Evolutionary conservation across 1,140 invertebrate species (phyloP).

Genomic region (Achroia grisella): DNA sequence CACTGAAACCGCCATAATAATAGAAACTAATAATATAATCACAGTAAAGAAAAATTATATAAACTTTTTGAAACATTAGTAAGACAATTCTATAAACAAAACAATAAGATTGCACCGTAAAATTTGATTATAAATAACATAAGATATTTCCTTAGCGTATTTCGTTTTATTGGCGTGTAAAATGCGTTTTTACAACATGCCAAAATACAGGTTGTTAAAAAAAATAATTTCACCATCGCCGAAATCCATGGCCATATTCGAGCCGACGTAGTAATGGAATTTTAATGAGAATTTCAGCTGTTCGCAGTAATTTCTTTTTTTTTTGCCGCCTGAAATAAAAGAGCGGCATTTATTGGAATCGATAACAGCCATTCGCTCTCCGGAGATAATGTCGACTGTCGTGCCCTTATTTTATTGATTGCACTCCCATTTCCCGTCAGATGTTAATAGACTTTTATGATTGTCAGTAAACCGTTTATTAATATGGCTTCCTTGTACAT

Average conservation of each 20-base stretch:
- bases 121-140: no score
- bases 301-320: constrained; percentile 43
- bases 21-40: no score
- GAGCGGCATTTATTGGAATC: constrained; percentile 46
- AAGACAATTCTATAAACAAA: no score
- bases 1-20: no score
- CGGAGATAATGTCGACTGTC: constrained; percentile 29
- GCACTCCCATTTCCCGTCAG: constrained; percentile 2
- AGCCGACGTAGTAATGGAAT: constrained; percentile 42
- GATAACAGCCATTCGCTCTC: constrained; percentile 31
- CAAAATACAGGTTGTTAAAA: constrained; percentile 12
- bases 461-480: constrained; percentile 4
- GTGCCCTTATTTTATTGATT: constrained; percentile 32
- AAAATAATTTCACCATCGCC: constrained; percentile 34
- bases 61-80: no score
- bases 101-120: no score
- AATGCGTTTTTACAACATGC: constrained; percentile 1
- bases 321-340: constrained; percentile 31
- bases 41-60: no score
- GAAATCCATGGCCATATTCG: constrained; percentile 38
- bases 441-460: constrained; percentile 25
- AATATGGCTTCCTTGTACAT: no score
- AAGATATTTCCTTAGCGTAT: not conserved
- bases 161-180: not conserved
- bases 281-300: constrained; percentile 54